Conservation (phyloP, 2,113 vertebrate genomes). For the Canis aureus region DNA sequence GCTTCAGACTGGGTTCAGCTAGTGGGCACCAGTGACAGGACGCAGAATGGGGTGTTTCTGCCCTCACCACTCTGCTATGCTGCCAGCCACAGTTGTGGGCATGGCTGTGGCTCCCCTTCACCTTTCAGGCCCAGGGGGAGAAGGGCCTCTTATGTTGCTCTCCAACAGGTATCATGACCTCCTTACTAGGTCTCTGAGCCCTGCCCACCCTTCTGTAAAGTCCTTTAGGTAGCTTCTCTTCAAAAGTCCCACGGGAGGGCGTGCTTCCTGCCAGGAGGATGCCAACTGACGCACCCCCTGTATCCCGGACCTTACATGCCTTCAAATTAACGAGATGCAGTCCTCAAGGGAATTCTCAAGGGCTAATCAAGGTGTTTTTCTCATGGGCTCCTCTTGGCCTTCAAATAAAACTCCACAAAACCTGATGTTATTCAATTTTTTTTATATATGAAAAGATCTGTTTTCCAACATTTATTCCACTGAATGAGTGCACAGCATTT, state of each 20-base stretch:
- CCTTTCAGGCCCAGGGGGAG: neutral
- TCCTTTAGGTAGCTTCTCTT: neutral
- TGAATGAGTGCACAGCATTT: constrained; percentile 71
- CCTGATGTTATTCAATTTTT: constrained; percentile 49
- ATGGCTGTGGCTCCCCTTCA: neutral
- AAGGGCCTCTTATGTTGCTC: neutral
- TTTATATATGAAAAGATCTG: constrained; percentile 85
- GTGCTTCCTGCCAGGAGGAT: neutral
- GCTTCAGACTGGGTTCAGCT: neutral
- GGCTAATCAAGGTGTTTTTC: neutral
- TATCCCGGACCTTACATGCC: fast-evolving
- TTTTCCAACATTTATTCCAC: constrained; percentile 75
- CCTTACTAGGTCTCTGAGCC: neutral
- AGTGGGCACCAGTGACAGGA: neutral
- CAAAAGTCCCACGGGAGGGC: neutral
- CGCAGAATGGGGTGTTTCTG: too few relatives aligned
- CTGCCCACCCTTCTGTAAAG: neutral
- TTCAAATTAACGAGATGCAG: neutral
- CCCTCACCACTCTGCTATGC: neutral
- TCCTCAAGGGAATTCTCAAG: neutral
- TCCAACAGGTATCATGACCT: neutral
- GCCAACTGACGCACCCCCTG: neutral
- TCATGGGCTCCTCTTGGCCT: neutral
- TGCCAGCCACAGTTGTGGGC: neutral
- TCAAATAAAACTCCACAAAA: constrained; percentile 26